A percentile compares a stretch with the other conserved stretches of the same genome.
Conservation (phyloP, 2,113 vertebrate genomes). For the Gila orcuttii region DNA sequence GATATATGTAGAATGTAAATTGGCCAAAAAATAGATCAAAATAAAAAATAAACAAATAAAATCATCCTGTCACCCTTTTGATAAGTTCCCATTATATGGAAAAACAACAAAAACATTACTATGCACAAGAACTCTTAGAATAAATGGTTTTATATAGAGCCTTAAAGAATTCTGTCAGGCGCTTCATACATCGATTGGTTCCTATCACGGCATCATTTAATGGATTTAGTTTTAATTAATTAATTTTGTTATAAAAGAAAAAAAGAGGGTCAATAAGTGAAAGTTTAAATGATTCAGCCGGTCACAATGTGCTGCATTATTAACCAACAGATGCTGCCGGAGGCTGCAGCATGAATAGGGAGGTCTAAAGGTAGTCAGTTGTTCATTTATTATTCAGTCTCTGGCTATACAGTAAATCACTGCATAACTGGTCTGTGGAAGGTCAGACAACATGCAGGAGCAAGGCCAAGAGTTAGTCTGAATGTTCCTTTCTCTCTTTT, state of each 20-base stretch:
- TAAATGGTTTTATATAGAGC: too few relatives aligned
- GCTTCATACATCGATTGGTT: too few relatives aligned
- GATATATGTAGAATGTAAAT: background rate
- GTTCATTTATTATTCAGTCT: slow-evolving; percentile 20
- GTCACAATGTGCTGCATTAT: slow-evolving; percentile 17
- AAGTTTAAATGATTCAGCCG: background rate
- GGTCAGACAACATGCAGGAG: slow-evolving; percentile 4
- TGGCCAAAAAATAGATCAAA: background rate
- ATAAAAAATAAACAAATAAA: background rate
- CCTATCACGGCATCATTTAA: too few relatives aligned
- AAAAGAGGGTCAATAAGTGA: background rate
- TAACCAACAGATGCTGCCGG: background rate
- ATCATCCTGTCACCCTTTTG: too few relatives aligned
- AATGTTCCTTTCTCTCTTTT: background rate
- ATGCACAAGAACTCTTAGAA: slow-evolving; percentile 7
- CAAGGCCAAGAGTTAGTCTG: background rate
- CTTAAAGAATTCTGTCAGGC: too few relatives aligned
- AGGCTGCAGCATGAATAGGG: slow-evolving; percentile 23
- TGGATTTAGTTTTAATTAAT: too few relatives aligned
- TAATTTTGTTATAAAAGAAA: too few relatives aligned
- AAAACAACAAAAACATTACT: background rate
- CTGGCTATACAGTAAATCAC: slow-evolving; percentile 1
- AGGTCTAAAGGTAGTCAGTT: slow-evolving; percentile 13
- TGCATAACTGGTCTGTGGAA: slow-evolving; percentile 8
- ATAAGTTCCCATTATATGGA: background rate